Evolutionary conservation across 2,888 invertebrate genomes (phyloP), one percentile per base, ranked within the genome.

Genomic region (Drosophila acutilabella): DNA sequence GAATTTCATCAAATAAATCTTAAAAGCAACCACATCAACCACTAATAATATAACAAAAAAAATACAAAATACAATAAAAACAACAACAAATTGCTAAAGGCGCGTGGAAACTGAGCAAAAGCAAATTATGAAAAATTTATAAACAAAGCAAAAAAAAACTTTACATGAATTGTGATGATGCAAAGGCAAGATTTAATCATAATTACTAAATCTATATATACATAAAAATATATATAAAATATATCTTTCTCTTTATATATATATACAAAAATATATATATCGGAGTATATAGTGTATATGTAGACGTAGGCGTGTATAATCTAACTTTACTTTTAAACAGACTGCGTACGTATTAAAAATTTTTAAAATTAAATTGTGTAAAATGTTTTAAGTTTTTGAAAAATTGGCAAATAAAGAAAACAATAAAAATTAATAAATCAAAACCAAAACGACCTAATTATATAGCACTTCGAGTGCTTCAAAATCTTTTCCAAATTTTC

Each of bases 351-450:
- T 85, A 85, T 85, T 87, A 85, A 85, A 82, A 85, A 78, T 78
- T 81, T 83, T 84, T 84, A 80, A 85, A 85, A 82, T 84, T 81
- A 87, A 87, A 79, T 80, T 87, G 82, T 85, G 87, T 85, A 85
- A 87, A 87, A 85, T 85, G 85, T 85, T 85, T 85, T 85, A 85
- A 85, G 85, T 85, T 85, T 80, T 83, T 83, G 83, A 83, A 77
- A 85, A 85, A 85, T 85, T 85, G 85, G 85, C 85, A 85, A 85
- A 85, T 85, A 85, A 85, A 85, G 85, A 87, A 87, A 85, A 85
- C 65, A 85, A 81, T 87, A 85, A 84, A 84, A 84, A 87, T 87
- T 81, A 83, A 87, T 87, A 84, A 84, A 84, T 86, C 70, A 84
- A 87, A 84, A 80, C 79, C 69, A 69, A 61, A 33, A 44, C 23